Evolutionary conservation across 2,888 invertebrate genomes (phyloP).

Genomic region (Leptura quadrifasciata): DNA sequence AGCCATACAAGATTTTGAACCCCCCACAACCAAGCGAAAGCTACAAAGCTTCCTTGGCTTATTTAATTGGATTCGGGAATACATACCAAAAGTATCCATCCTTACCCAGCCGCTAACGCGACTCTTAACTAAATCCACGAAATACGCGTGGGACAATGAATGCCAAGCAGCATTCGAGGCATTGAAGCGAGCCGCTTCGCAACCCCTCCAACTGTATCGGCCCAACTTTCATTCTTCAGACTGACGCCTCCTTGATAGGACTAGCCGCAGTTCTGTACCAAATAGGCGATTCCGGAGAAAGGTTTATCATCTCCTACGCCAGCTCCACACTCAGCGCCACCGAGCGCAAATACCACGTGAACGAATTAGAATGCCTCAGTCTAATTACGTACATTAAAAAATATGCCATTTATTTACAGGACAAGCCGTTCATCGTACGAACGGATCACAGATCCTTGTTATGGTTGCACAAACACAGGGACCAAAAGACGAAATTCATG

Average conservation of each 20-base stretch:
- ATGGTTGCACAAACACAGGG: too few relatives aligned
- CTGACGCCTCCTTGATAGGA: too few relatives aligned
- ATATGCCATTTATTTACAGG: too few relatives aligned
- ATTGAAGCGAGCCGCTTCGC: not conserved
- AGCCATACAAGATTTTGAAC: not conserved
- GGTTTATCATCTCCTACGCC: not conserved
- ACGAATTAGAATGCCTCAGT: not conserved
- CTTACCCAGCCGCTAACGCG: too few relatives aligned
- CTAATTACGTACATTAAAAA: not conserved
- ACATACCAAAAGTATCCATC: not conserved
- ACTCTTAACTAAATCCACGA: not conserved
- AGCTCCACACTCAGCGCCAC: not conserved
- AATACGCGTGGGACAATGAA: not conserved
- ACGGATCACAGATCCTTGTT: too few relatives aligned
- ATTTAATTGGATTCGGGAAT: conserved; percentile 27
- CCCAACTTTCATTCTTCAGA: too few relatives aligned
- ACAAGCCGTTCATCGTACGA: too few relatives aligned
- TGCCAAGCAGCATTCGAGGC: not conserved
- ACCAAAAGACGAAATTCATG: too few relatives aligned
- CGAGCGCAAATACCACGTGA: not conserved
- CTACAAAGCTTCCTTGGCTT: conserved; percentile 37
- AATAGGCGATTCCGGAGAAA: too few relatives aligned
- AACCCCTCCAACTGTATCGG: not conserved
- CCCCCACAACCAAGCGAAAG: conserved; percentile 18
- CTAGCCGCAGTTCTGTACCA: too few relatives aligned